Evolutionary conservation across 1,140 invertebrate genomes (phyloP), one percentile per base, ranked within the genome.

Genomic region (Heterodera schachtii): DNA sequence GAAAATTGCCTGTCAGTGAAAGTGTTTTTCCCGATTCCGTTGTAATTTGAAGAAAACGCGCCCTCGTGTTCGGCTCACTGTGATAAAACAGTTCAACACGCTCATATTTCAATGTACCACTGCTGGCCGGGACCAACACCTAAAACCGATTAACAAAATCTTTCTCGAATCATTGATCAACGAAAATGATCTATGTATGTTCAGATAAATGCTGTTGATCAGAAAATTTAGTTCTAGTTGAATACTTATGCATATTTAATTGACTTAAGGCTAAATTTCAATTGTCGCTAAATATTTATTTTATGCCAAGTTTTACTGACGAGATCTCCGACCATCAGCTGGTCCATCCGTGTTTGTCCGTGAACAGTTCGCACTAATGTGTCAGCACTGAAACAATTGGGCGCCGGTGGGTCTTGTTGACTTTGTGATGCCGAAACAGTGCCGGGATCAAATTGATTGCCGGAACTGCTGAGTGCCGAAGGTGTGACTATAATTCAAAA

Each of bases 61-160:
- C 79, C 49, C 21, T 31, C 16, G 82, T 84, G 47, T 86, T 78
- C 21, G 86, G 85, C 47, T 86, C 83, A 46, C 84, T 80, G 69
- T 86, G 85, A 67, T 86, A 86, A 49, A 86, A 86, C 81, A 86
- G 76, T 70, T 87, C 85, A 31, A 86, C 84, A 41, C 84, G 84
- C 79, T 86, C 85, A 78, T 84, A 86, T 79, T 84, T 84, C 16
- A 81, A 57, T 13, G 75, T 60, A 49, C 78, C 79, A 47, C 67
- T 69, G 52, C 84, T 82, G 41, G 86, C 84, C 13, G 85, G 85
- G 5, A 86, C 85, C 13, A 86, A 66, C 3, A 87, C 85, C 75
- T 82, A n/a, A 13, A 64, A 64, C 19, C 13, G 19, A 5, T 64
- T 64, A 11, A 16, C 0, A 16, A 41, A 77, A 60, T 73, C 0